Evolutionary conservation across 2,888 invertebrate species (phyloP).

Genomic region (Phengaris alcon): DNA sequence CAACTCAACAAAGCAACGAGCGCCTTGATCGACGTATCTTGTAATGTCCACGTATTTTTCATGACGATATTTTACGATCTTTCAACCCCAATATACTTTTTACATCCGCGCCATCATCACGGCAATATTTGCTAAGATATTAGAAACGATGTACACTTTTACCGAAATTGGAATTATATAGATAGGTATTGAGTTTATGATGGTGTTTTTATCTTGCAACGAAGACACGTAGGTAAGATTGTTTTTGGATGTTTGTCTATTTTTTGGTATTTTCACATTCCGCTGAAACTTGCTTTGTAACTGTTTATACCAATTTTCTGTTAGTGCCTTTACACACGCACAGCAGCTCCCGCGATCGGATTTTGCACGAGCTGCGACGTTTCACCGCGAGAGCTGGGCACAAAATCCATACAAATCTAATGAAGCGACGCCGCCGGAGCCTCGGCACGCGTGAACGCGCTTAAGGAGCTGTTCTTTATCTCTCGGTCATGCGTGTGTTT

Average conservation of each 20-base stretch:
- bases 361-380: no score
- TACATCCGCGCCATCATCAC: constrained; percentile 55
- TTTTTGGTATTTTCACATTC: no score
- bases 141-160: constrained; percentile 44
- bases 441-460: no score
- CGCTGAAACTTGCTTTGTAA: no score
- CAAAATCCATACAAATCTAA: no score
- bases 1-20: constrained; percentile 19
- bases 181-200: constrained; percentile 22
- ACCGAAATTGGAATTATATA: constrained; percentile 24
- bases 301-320: no score
- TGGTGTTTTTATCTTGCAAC: constrained; percentile 15
- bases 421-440: no score
- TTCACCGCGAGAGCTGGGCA: no score
- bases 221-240: not conserved
- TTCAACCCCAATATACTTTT: constrained; percentile 53
- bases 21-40: constrained; percentile 23
- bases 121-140: constrained; percentile 52
- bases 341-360: no score
- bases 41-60: constrained; percentile 47
- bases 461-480: no score
- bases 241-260: not conserved
- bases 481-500: not conserved
- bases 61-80: constrained; percentile 54
- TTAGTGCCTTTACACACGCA: no score